These are phyloP conservation scores for Darwinula stevensoni DNA, from an alignment of 2,888 invertebrate genomes.

Conservation along the genomic window DNA sequence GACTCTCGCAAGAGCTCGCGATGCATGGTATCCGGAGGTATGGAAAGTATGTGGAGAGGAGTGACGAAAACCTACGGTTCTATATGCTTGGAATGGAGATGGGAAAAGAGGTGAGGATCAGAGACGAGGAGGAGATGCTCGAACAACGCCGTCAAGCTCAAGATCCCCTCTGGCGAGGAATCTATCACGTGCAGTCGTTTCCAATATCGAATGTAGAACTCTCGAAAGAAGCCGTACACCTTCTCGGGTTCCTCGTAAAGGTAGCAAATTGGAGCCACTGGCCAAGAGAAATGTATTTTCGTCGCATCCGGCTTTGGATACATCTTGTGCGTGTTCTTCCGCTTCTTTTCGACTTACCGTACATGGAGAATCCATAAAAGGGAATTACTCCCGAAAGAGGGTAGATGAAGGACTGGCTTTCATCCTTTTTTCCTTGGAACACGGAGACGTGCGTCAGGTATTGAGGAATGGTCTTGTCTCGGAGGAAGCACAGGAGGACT, in stretches of 20 bases:
- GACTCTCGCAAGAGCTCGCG: too few relatives aligned
- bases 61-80: constrained; percentile 91
- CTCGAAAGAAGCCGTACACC: constrained; percentile 63
- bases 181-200: constrained; percentile 70
- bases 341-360: too few relatives aligned
- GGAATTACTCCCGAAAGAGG: constrained; percentile 87
- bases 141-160: constrained; percentile 59
- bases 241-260: constrained; percentile 59
- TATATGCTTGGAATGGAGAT: constrained; percentile 56
- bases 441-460: too few relatives aligned
- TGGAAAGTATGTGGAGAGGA: too few relatives aligned
- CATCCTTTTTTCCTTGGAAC: constrained; percentile 24
- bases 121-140: constrained; percentile 54
- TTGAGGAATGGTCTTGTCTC: constrained; percentile 48
- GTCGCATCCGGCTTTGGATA: too few relatives aligned
- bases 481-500: constrained; percentile 65
- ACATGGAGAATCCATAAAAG: constrained; percentile 92
- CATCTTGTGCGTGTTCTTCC: too few relatives aligned
- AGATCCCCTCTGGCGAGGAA: constrained; percentile 72
- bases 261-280: constrained; percentile 83
- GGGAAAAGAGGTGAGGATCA: constrained; percentile 67
- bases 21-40: too few relatives aligned
- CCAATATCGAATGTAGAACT: constrained; percentile 72
- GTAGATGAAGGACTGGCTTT: constrained; percentile 43
- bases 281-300: constrained; percentile 12